Conservation (phyloP, 2,797 vertebrate species). For the Typhlichthys eigenmanni region DNA sequence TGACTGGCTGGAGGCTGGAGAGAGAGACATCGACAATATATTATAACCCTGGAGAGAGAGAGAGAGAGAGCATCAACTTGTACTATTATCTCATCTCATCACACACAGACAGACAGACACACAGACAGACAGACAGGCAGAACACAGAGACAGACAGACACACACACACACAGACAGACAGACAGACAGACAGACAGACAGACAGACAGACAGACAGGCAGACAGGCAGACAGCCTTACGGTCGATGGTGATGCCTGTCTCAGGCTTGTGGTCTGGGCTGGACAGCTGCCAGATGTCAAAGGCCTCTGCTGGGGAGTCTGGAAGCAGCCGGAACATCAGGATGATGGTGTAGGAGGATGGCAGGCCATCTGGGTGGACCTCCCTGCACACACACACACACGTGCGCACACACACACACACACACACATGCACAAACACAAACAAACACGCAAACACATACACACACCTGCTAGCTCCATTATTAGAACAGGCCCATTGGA, state of each 20-base stretch:
- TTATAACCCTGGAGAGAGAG: not conserved
- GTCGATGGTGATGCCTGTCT: constrained; percentile 90
- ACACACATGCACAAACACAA: too few relatives aligned
- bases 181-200: too few relatives aligned
- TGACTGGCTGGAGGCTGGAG: constrained; percentile 84
- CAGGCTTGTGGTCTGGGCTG: constrained; percentile 87
- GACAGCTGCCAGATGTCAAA: constrained; percentile 98
- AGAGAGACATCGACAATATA: not conserved
- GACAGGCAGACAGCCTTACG: constrained; percentile 72
- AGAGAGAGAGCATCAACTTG: too few relatives aligned
- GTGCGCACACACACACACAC: not conserved
- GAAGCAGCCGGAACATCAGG: constrained; percentile 89
- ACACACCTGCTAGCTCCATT: too few relatives aligned
- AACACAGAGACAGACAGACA: too few relatives aligned
- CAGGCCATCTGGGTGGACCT: constrained; percentile 91
- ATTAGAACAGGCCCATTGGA: too few relatives aligned
- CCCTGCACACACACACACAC: constrained; percentile 70
- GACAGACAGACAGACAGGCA: too few relatives aligned
- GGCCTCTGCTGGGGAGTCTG: constrained; percentile 85
- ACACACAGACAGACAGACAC: too few relatives aligned
- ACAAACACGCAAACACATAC: too few relatives aligned
- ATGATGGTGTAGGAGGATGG: constrained; percentile 91
- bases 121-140: too few relatives aligned
- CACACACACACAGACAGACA: too few relatives aligned
- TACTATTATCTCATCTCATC: too few relatives aligned